Base-by-base conservation (phyloP, 92 coral and sea anemone genomes). In the Porites lobata region DNA sequence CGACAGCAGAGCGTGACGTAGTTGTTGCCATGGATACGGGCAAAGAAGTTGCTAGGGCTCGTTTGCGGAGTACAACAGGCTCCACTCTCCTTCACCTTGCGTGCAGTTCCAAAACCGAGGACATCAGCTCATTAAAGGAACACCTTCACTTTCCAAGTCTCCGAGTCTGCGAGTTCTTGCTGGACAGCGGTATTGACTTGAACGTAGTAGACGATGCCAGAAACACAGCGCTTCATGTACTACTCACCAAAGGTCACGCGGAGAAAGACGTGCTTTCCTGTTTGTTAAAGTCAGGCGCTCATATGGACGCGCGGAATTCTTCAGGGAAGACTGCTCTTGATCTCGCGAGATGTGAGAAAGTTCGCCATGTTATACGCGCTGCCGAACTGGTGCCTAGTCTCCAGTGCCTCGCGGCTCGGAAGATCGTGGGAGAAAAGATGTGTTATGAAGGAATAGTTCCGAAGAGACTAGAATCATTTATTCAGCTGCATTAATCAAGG, bases 71-170 rank as follows among this genome's bases (percentile, higher is more conserved):
- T 14, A 88, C 84, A 47, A 84, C 81, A 3, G 94, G 93, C 6
- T 87, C 95, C 4, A 91, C 95, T 21, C 90, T 94, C 1, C 90
- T 94, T 4, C 96, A 94, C 79, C 77, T 94, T 26, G 88, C 95
- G 22, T 80, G 84, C 3, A 91, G 87, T 70, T 94, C 96, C 4
- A 87, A 75, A 78, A 94, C 93, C 13, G 96, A 93, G 53, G 94
- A 88, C 18, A 94, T 94, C 8, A 94, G 96, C 79, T 90, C 94
- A 29, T 73, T 94, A 43, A 94, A 94, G 71, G 96, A 94, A 75
- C 96, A 94, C 72, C 95, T 94, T 21, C 96, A 94, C 56, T 94
- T 94, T 68, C 96, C 96, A 22, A 90, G 85, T 76, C 89, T 85
- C 26, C 87, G 85, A 13, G 90, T 94, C 14, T 89, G 95, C 50